Percentiles rank a stretch among this genome's conserved stretches.
These are phyloP conservation scores for Fissipunctia ypsillon DNA, from an alignment of 2,888 invertebrate genomes.

Conservation along the genomic window DNA sequence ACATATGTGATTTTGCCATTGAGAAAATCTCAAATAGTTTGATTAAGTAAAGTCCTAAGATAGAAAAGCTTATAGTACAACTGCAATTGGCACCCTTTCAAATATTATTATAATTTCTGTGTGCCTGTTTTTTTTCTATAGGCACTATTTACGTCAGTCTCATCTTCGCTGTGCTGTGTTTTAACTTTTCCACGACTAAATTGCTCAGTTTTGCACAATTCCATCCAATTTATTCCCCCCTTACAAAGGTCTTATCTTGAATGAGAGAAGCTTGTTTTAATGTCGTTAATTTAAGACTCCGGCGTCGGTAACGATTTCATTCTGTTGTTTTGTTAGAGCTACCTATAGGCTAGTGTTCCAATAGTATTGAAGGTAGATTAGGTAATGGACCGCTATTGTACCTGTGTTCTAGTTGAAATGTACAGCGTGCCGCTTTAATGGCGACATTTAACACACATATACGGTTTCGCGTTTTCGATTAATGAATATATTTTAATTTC, in stretches of 20 bases:
- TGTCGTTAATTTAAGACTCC: slow-evolving; percentile 85
- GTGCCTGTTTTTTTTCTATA: not conserved
- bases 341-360: slow-evolving; percentile 49
- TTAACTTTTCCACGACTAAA: slow-evolving; percentile 53
- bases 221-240: slow-evolving; percentile 84
- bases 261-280: slow-evolving; percentile 87
- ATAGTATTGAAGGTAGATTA: slow-evolving; percentile 66
- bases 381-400: slow-evolving; percentile 45
- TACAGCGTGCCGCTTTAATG: too few relatives aligned
- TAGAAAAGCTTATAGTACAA: not conserved
- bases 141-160: not conserved
- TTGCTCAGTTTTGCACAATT: slow-evolving; percentile 75
- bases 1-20: too few relatives aligned
- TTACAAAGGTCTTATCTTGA: slow-evolving; percentile 86
- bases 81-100: not conserved
- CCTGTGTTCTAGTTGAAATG: slow-evolving; percentile 18
- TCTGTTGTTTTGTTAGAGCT: slow-evolving; percentile 74
- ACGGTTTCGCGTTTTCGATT: too few relatives aligned
- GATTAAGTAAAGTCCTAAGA: not conserved
- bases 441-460: too few relatives aligned
- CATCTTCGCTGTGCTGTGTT: slow-evolving; percentile 29
- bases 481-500: too few relatives aligned
- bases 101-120: not conserved
- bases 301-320: slow-evolving; percentile 83
- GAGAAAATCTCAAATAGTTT: not conserved